Evolutionary conservation across 2,797 vertebrate genomes (phyloP).

Genomic region (Melanotaenia trifasciata): DNA sequence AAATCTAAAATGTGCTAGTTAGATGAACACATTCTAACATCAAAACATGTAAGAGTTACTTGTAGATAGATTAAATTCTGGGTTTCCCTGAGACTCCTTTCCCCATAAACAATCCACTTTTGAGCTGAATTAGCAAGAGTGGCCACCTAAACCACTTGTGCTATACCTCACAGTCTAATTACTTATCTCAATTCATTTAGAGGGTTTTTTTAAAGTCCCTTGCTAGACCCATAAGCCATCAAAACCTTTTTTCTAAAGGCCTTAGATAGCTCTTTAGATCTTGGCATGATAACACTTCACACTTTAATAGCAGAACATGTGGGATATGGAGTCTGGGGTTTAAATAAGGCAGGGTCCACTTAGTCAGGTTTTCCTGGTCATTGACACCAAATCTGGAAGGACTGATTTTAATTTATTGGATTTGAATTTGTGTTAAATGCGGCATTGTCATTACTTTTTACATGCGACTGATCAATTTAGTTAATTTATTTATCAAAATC

Average conservation of each 20-base stretch:
- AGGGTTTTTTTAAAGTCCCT: not conserved
- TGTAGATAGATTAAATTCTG: not conserved
- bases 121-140: not conserved
- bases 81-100: not conserved
- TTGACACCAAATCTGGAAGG: not conserved
- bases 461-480: not conserved
- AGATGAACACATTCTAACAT: not conserved
- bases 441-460: not conserved
- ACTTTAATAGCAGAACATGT: constrained; percentile 3
- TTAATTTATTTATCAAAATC: not conserved
- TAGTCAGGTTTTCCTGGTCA: not conserved
- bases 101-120: not conserved
- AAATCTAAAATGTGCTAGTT: not conserved
- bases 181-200: not conserved
- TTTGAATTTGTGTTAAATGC: not conserved
- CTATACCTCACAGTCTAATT: not conserved
- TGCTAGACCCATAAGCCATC: not conserved
- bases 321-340: not conserved
- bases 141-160: not conserved
- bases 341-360: not conserved
- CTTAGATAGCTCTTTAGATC: not conserved
- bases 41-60: not conserved
- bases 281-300: not conserved
- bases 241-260: constrained; percentile 4
- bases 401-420: not conserved